Conservation (phyloP, 2,888 invertebrate genomes). For the Didymodactylos carnosus region DNA sequence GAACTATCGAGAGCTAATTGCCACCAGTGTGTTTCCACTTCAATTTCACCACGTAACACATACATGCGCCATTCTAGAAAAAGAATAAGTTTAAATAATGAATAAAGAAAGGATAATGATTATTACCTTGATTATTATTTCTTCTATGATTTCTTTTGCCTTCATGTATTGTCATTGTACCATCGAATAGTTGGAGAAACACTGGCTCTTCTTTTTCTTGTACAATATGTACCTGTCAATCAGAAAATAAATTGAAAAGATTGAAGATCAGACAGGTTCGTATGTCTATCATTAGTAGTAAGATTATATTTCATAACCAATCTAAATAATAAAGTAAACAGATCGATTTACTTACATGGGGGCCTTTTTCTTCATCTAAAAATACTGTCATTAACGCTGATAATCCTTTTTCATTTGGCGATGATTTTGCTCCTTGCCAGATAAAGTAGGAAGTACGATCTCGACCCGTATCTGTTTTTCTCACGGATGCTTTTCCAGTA, state of each 20-base stretch:
- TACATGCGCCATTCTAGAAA: slow-evolving; percentile 44
- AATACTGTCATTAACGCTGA: slow-evolving; percentile 74
- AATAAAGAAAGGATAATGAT: too few species aligned
- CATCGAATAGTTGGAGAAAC: slow-evolving; percentile 63
- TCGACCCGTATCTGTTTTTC: slow-evolving; percentile 46
- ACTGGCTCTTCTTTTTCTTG: slow-evolving; percentile 69
- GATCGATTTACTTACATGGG: slow-evolving; percentile 44
- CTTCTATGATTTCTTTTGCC: slow-evolving; percentile 1
- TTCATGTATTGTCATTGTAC: slow-evolving; percentile 46
- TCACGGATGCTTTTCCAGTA: slow-evolving; percentile 47
- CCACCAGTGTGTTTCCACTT: slow-evolving; percentile 54
- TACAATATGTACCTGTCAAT: slow-evolving; percentile 44
- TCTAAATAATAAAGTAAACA: not conserved
- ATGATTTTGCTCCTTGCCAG: slow-evolving; percentile 73
- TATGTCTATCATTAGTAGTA: too few species aligned
- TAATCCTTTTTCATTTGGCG: slow-evolving; percentile 72
- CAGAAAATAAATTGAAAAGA: not conserved
- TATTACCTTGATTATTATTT: not conserved
- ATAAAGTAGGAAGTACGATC: slow-evolving; percentile 76
- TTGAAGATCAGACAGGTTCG: too few species aligned
- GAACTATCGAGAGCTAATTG: slow-evolving; percentile 56
- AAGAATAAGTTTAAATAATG: too few species aligned
- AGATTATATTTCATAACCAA: too few species aligned
- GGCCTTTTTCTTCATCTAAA: slow-evolving; percentile 63
- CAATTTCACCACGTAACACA: slow-evolving; percentile 52